Base-by-base conservation (phyloP, 2,797 vertebrate genomes). In the Hirundo rustica region DNA sequence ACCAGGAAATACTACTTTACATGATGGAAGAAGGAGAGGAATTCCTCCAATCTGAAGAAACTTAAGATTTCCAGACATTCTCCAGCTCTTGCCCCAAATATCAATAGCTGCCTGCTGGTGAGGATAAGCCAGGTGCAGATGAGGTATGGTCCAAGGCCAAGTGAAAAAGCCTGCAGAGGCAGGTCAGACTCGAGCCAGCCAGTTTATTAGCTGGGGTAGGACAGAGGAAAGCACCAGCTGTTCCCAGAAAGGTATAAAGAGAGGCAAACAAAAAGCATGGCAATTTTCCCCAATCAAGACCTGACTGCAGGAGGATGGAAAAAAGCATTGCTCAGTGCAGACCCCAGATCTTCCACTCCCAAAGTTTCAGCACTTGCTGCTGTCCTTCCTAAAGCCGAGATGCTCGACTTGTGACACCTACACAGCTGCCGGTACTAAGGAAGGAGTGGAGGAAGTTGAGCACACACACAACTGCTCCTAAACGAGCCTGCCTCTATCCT, bases 291-390 rank as follows among this genome's bases (percentile, higher is more conserved):
- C 70, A 47, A 5, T 23, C 13, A 36, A 77, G 17, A 55, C 38
- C 57, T 61, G 15, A 34, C 38, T 65, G 8, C 38, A 48, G 54
- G 32, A 68, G 19, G 17, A 30, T n/a, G 16, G 22, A 36, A 22
- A 23, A 88, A 82, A 68, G 11, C 50, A 48, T 32, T 15, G n/a
- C 21, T 62, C 50, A 34, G 15, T 13, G 51, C 47, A 91, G 51
- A 86, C 75, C 91, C 76, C 54, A 73, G 12, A 75, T 34, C 34
- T 70, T 82, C 23, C 58, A 60, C 27, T 66, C n/a, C n/a, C 60
- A 36, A 93, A 83, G 65, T 88, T 96, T 96, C 91, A 97, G 95
- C 95, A 96, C 96, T 97, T 92, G 95, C 95, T 97, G 95, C 95
- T 96, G 96, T 97, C 95, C 96, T 97, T 87, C 61, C 51, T 70